Base-by-base conservation (phyloP, 2,113 vertebrate species). In the Cyanoramphus novaezelandiae region DNA sequence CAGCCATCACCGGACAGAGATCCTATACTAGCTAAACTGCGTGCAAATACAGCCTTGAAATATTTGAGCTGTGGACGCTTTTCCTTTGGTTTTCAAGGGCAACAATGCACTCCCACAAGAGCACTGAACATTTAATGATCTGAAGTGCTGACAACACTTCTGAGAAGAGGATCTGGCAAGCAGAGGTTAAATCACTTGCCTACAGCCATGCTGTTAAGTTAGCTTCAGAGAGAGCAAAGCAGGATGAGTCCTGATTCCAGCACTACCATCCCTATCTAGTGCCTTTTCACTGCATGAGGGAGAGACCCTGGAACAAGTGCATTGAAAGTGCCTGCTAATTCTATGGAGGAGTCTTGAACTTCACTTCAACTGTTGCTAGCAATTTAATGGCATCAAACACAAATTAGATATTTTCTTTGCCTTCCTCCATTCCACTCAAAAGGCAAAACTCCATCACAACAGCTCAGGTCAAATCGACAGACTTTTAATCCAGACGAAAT, bases 251-350 rank as follows among this genome's bases (percentile, higher is more conserved):
- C 52, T 1, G 1, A 23, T 39, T n/a, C 37, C 4, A 1, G 29
- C 4, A 1, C 43, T 33, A 18, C 23, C 28, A 46, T 46, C 59
- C 50, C 50, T 2, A 37, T n/a, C 82, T 21, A 46, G n/a, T 7
- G 11, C 43, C 29, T 2, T 74, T 62, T 23, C 29, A 10, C 2
- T 0, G 21, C 7, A 2, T 3, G 0, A 13, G 1, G 1, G 46
- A 63, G 27, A 69, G 81, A 27, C 20, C 14, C 47, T 1, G 3
- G 47, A 63, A 53, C 9, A n/a, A 86, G 28, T 11, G 43, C 9
- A 71, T 9, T 9, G 15, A 28, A 59, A 80, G 53, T 10, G 35
- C 18, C 41, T 55, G 41, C 27, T 68, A 47, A 75, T 75, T 37
- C 43, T 76, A 49, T 70, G 47, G 78, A 82, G 46, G 47, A 86